Percentiles rank a stretch among this genome's conserved stretches.
Evolutionary conservation across 2,888 invertebrate species (phyloP).

Genomic region (Drosophila maculinotata): DNA sequence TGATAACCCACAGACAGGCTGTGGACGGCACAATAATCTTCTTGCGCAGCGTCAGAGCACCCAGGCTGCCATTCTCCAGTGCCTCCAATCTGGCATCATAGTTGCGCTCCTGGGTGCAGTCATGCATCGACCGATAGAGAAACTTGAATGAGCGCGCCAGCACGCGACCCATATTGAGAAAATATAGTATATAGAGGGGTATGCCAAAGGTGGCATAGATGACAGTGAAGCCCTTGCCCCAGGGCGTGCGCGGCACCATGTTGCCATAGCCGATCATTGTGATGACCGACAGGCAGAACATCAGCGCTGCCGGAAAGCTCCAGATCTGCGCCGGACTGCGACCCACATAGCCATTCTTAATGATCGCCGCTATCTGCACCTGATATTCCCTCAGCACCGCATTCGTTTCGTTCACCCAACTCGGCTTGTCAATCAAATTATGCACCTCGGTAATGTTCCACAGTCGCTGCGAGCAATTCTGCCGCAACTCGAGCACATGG

Average conservation of each 20-base stretch:
- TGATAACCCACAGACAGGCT: conserved; percentile 95
- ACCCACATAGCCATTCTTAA: conserved; percentile 90
- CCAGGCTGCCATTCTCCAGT: conserved; percentile 71
- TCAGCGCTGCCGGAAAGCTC: conserved; percentile 94
- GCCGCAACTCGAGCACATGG: conserved; percentile 86
- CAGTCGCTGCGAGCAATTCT: conserved; percentile 87
- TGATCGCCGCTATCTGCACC: conserved; percentile 88
- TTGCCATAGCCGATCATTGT: conserved; percentile 97
- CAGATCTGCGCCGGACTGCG: conserved; percentile 90
- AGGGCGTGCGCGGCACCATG: conserved; percentile 92
- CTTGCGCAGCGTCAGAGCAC: conserved; percentile 85
- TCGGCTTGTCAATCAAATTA: conserved; percentile 89
- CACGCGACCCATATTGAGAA: conserved; percentile 95
- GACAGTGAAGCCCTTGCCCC: conserved; percentile 93
- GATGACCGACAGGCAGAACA: conserved; percentile 95
- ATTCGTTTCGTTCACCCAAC: conserved; percentile 88
- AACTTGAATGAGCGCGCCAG: conserved; percentile 93
- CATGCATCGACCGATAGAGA: conserved; percentile 91
- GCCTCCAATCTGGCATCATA: conserved; percentile 78
- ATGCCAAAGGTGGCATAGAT: conserved; percentile 95
- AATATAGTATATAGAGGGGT: conserved; percentile 94
- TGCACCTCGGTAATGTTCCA: conserved; percentile 89
- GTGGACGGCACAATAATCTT: conserved; percentile 94
- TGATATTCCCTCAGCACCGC: conserved; percentile 89
- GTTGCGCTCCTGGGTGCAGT: conserved; percentile 87